Evolutionary conservation across 2,888 invertebrate genomes (phyloP).

Genomic region (Thereva nobilitata): DNA sequence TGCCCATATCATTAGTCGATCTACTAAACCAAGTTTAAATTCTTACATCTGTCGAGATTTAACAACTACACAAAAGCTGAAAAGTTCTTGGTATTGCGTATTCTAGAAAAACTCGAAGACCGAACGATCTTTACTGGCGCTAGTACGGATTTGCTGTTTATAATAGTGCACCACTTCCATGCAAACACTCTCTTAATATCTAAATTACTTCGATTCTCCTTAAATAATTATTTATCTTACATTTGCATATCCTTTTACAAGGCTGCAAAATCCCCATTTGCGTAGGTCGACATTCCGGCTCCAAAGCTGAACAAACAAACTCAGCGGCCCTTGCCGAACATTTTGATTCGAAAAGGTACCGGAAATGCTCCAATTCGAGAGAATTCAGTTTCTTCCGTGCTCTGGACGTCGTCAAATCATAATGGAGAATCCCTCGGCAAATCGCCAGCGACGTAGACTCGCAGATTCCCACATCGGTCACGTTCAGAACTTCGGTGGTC

Average conservation of each 20-base stretch:
- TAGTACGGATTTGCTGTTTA: too few relatives aligned
- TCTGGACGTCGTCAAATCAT: conserved; percentile 65
- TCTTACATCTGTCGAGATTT: too few relatives aligned
- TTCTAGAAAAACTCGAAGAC: too few relatives aligned
- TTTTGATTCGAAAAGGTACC: conserved; percentile 65
- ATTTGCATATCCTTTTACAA: conserved; percentile 68
- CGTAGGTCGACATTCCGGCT: conserved; percentile 69
- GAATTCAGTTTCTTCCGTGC: conserved; percentile 47
- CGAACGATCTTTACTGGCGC: too few relatives aligned
- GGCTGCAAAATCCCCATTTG: conserved; percentile 65
- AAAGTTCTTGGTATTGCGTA: too few relatives aligned
- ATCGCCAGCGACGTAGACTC: conserved; percentile 54
- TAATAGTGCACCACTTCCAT: neutral
- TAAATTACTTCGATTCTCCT: too few relatives aligned
- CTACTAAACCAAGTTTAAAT: too few relatives aligned
- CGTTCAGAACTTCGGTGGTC: conserved; percentile 44
- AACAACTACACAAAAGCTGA: too few relatives aligned
- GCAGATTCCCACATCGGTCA: conserved; percentile 48
- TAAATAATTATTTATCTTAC: conserved; percentile 52
- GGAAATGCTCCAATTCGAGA: conserved; percentile 61
- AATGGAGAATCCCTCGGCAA: conserved; percentile 70
- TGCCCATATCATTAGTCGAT: too few relatives aligned
- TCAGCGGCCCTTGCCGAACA: conserved; percentile 67
- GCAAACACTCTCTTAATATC: neutral
- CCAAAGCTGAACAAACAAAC: conserved; percentile 67